phyloP scores from a whole-genome alignment of 2,888 invertebrate species.

The Polymixis lichenea region DNA sequence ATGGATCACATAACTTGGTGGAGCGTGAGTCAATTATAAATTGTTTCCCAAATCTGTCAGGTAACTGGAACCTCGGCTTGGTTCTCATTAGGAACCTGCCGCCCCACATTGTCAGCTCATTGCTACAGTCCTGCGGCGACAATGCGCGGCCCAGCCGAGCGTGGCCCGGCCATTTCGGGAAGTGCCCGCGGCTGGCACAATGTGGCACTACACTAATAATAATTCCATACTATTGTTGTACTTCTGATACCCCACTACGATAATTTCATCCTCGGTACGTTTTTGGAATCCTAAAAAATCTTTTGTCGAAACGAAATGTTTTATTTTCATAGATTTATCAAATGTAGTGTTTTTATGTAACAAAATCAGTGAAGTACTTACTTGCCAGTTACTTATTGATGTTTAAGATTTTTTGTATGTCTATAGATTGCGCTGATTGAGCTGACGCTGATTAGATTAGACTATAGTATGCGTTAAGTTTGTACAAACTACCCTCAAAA shows the following conservation, averaged over 20 bases:
- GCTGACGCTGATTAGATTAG: conserved; percentile 1
- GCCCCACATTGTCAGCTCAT: conserved; percentile 29
- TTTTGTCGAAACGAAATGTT: conserved; percentile 29
- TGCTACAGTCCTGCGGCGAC: conserved; percentile 28
- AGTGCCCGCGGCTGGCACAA: conserved; percentile 50
- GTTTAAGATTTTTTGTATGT: neutral
- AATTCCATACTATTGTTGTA: conserved; percentile 60
- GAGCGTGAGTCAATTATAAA: conserved; percentile 14
- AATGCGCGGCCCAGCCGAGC: conserved; percentile 36
- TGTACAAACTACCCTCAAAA: neutral
- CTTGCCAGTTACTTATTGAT: neutral
- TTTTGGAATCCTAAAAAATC: conserved; percentile 18
- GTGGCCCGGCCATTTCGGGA: conserved; percentile 48
- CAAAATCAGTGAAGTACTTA: neutral
- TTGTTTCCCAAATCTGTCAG: conserved; percentile 23
- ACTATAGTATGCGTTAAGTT: neutral
- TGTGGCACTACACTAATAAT: conserved; percentile 56
- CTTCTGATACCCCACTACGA: conserved; percentile 37
- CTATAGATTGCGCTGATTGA: no score
- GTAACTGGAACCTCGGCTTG: conserved; percentile 1
- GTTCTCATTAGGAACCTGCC: conserved; percentile 43
- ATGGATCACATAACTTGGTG: conserved; percentile 16
- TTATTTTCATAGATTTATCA: conserved; percentile 20
- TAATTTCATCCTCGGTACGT: conserved; percentile 36
- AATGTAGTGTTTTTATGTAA: neutral